A percentile compares a stretch with the other conserved stretches of the same genome.
Evolutionary conservation across 2,888 invertebrate species (phyloP).

Genomic region (Xestia xanthographa): DNA sequence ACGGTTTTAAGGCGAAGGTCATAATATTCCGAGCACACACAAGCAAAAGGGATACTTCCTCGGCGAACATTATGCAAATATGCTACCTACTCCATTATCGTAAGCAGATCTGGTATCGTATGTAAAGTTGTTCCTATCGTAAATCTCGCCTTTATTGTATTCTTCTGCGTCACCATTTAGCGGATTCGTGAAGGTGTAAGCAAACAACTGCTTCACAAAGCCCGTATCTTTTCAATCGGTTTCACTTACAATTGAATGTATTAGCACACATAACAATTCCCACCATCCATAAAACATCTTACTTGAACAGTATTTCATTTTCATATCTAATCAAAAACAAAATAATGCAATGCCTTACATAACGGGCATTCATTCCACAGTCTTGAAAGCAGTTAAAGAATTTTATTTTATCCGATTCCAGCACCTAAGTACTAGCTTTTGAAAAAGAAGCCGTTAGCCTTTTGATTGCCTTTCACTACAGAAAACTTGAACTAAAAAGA

Average conservation of each 20-base stretch:
- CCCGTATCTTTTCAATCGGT: constrained; percentile 24
- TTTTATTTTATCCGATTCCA: constrained; percentile 65
- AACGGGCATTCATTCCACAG: constrained; percentile 47
- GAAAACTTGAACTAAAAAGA: constrained; percentile 66
- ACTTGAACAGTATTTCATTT: background rate
- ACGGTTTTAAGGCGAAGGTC: constrained; percentile 64
- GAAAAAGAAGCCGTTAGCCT: constrained; percentile 71
- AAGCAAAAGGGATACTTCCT: constrained; percentile 73
- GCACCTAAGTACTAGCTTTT: constrained; percentile 65
- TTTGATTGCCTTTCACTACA: constrained; percentile 71
- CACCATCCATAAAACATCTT: background rate
- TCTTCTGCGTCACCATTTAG: constrained; percentile 53
- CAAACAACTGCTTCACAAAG: constrained; percentile 39
- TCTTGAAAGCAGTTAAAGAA: constrained; percentile 55
- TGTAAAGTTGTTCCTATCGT: constrained; percentile 75
- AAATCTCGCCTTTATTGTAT: constrained; percentile 74
- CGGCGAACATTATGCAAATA: constrained; percentile 81
- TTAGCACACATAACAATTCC: background rate
- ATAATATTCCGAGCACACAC: constrained; percentile 71
- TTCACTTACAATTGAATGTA: constrained; percentile 17
- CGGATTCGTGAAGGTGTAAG: constrained; percentile 43
- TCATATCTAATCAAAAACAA: background rate
- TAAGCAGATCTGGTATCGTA: constrained; percentile 72
- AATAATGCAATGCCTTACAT: constrained; percentile 1
- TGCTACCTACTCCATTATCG: constrained; percentile 74